Base-by-base conservation (phyloP, 2,113 vertebrate species). In the Cygnus buccinator region DNA sequence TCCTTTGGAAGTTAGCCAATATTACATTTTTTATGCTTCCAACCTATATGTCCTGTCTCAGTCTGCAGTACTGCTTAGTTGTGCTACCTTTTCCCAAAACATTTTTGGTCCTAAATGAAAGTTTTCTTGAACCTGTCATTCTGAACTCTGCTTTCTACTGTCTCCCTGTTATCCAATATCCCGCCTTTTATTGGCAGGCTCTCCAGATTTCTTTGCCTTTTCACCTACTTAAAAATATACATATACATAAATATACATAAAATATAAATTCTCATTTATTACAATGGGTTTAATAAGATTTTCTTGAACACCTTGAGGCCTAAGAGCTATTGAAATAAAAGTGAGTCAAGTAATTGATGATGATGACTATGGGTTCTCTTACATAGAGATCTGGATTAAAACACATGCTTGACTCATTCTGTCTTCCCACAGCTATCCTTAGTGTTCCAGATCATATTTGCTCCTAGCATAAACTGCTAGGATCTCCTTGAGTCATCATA, bases 11-110 rank as follows among this genome's bases (percentile, higher is more conserved):
- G 7, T 22, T 11, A 90, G 73, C 39, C 86, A 92, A 48, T 8
- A 66, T 54, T 44, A 82, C 57, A 76, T 78, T 84, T 96, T 81
- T 90, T 41, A 93, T 90, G 43, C 14, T 26, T 90, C 19, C 43
- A 92, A 68, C 70, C 72, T 78, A 26, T 52, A 65, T 25, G 41
- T 90, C 63, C 46, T 66, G 31, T 62, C 35, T 66, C 58, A 70
- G 55, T 35, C 21, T 62, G 31, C 35, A 80, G 8, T n/a, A 55
- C 75, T 3, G 7, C 33, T 90, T 74, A 80, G 85, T 88, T 61
- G 80, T 35, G 12, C 7, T 61, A 86, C 44, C 33, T 84, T 66
- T 16, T 87, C 37, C 33, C 37, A 67, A 62, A 75, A 62, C 2
- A 48, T 37, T 76, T 75, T 54, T 82, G 22, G 10, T 58, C 41